Evolutionary conservation across 2,113 vertebrate genomes (phyloP).

Genomic region (Takifugu flavidus): DNA sequence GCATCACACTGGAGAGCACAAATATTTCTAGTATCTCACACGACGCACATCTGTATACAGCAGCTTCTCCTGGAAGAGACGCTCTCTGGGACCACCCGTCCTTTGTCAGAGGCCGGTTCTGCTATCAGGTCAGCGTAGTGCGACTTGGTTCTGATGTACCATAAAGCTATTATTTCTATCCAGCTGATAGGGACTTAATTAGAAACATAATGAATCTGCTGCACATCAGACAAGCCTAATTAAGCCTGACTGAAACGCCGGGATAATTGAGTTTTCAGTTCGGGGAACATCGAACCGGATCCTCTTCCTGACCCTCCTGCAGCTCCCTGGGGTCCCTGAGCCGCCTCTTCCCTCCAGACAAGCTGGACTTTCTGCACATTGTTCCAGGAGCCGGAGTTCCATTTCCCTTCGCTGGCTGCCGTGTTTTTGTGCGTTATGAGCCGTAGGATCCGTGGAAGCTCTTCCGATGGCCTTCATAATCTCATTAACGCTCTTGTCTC

Average conservation of each 20-base stretch:
- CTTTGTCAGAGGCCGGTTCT: background rate
- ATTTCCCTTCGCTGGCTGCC: conserved; percentile 36
- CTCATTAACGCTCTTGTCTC: conserved; percentile 66
- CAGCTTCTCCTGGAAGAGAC: too few species aligned
- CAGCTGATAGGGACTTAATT: conserved; percentile 76
- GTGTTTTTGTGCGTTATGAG: conserved; percentile 31
- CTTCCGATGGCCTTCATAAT: conserved; percentile 67
- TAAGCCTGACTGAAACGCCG: conserved; percentile 65
- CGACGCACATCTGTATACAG: too few species aligned
- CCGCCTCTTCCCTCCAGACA: conserved; percentile 34
- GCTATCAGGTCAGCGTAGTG: background rate
- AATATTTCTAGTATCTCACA: too few species aligned
- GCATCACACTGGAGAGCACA: too few species aligned
- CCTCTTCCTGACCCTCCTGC: conserved; percentile 33
- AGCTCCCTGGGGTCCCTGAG: conserved; percentile 29
- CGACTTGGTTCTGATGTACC: conserved; percentile 58
- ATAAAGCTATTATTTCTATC: conserved; percentile 70
- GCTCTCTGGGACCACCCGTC: too few species aligned
- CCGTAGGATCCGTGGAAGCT: conserved; percentile 54
- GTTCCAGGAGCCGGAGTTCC: conserved; percentile 31
- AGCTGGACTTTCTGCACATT: conserved; percentile 26
- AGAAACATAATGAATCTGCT: conserved; percentile 75
- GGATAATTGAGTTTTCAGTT: conserved; percentile 72
- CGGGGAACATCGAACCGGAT: conserved; percentile 53
- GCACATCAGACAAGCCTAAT: conserved; percentile 78